phyloP scores from a whole-genome alignment of 2,113 vertebrate genomes.

The Tretioscincus oriximinensis region DNA sequence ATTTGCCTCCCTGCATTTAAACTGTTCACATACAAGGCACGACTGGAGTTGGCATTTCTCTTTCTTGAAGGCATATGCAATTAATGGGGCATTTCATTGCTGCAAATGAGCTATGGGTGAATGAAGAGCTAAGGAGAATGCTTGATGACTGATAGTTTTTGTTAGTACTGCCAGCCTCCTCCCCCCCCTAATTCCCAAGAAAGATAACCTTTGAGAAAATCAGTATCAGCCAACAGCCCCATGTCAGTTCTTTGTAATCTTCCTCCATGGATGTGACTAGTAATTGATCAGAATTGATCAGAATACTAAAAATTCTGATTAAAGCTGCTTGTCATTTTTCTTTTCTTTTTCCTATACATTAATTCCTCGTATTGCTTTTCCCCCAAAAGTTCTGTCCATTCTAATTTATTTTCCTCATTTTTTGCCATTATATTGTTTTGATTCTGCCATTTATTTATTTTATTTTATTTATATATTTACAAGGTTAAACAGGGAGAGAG shows the following conservation, averaged over 20 bases:
- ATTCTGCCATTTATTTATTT: background rate
- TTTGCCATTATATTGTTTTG: background rate
- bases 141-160: constrained; percentile 29
- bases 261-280: background rate
- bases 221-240: background rate
- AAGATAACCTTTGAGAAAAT: background rate
- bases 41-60: constrained; percentile 65
- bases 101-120: constrained; percentile 59
- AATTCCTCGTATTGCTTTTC: background rate
- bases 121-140: constrained; percentile 50
- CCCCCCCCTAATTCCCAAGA: rapidly evolving
- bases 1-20: constrained; percentile 59
- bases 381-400: background rate
- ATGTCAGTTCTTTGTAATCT: background rate
- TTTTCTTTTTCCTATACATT: background rate
- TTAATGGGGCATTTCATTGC: constrained; percentile 72
- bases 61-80: constrained; percentile 68
- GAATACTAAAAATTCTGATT: background rate
- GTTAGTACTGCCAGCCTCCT: constrained; percentile 1
- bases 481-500: no score
- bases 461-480: background rate
- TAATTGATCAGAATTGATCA: no score
- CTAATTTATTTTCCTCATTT: background rate
- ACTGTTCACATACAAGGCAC: constrained; percentile 65
- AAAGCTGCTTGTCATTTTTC: background rate